Base-by-base conservation (phyloP, 2,113 vertebrate genomes). In the Saccopteryx leptura region DNA sequence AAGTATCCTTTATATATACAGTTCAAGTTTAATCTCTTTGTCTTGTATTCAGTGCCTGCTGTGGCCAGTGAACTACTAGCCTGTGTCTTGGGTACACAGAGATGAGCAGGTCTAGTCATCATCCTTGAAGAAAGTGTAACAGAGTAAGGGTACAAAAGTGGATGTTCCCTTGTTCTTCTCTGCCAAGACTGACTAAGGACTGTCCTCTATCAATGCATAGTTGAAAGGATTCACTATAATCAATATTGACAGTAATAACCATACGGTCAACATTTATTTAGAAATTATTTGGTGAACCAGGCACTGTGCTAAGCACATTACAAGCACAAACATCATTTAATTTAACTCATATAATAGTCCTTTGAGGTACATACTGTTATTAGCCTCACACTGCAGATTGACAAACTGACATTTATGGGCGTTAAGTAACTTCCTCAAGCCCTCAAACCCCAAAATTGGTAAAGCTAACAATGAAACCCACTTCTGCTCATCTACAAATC, bases 191-290 rank as follows among this genome's bases (percentile, higher is more conserved):
- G 63, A 74, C 65, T 63, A 75, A 23, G 23, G 68, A 63, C 48
- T 71, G 8, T 63, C 54, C 39, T 54, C 61, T 65, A 60, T 68
- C 15, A 33, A 58, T 63, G 18, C 4, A 28, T 68, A 69, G 63
- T 66, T 82, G 46, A 88, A 86, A 91, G 31, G 52, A 83, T 13
- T 15, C 54, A 54, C 15, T 82, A 14, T 48, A 89, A 95, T 83
- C 28, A n/a, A 17, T n/a, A 68, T 28, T 28, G 50, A 21, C 28
- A 81, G 71, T 19, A 85, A 75, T 24, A 78, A 85, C 13, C 12
- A 82, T 1, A 85, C 84, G 72, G 46, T 28, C 66, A 72, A 48
- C 13, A 81, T 78, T 74, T 80, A 54, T 58, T 85, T 69, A 95
- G 46, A 60, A 52, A 46, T 74, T 68, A 58, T n/a, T 87, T 52